phyloP scores from a whole-genome alignment of 2,113 vertebrate genomes.

The Phainopepla nitens region DNA sequence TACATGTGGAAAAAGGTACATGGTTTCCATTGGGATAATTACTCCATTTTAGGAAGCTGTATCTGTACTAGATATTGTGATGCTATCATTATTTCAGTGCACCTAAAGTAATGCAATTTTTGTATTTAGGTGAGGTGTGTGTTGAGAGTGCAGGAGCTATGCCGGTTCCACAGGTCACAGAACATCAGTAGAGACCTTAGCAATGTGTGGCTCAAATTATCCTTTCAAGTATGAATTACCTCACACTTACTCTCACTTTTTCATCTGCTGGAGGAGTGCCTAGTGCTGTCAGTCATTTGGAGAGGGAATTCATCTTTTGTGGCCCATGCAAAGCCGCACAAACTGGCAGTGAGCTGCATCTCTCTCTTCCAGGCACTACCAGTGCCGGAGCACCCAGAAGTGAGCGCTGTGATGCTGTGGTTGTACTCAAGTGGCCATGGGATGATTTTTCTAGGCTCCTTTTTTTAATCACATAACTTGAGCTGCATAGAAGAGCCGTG shows the following conservation, averaged over 20 bases:
- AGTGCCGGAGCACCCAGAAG: background rate
- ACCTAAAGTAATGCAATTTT: background rate
- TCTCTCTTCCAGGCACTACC: background rate
- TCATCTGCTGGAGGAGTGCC: background rate
- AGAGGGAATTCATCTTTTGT: background rate
- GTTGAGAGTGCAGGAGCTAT: background rate
- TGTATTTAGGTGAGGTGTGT: background rate
- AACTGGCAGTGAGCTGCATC: background rate
- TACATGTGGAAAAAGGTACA: background rate
- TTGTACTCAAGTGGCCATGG: background rate
- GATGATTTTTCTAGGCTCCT: background rate
- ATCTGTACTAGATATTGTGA: background rate
- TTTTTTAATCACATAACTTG: background rate
- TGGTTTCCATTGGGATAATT: background rate
- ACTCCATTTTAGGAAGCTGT: background rate
- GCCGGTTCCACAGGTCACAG: background rate
- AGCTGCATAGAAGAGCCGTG: background rate
- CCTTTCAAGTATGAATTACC: background rate
- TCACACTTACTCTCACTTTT: background rate
- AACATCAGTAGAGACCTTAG: background rate
- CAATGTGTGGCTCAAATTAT: background rate
- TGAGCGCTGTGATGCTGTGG: background rate
- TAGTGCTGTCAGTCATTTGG: background rate
- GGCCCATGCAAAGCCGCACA: background rate
- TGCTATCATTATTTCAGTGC: background rate